phyloP scores from a whole-genome alignment of 1,140 invertebrate species.

The Nomia melanderi region DNA sequence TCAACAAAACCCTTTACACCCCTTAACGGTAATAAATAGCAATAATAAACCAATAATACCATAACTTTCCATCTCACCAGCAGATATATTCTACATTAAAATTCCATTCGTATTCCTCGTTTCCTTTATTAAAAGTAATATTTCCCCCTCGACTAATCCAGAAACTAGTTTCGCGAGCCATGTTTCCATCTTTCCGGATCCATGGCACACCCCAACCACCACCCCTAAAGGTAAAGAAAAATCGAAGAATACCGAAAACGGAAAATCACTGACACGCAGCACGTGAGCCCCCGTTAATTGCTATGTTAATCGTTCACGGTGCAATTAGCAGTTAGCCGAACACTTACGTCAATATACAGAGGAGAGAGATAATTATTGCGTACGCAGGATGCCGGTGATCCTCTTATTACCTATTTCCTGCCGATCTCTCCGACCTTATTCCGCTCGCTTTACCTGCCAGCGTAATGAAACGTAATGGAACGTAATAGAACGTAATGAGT shows the following conservation, averaged over 20 bases:
- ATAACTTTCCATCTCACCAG: no score
- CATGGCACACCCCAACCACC: neutral
- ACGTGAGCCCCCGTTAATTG: constrained; percentile 27
- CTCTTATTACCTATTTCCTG: constrained; percentile 60
- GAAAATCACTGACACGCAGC: neutral
- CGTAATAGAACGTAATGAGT: constrained; percentile 61
- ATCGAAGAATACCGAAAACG: neutral
- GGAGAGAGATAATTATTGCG: constrained; percentile 49
- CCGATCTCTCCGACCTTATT: constrained; percentile 49
- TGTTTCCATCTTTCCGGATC: neutral
- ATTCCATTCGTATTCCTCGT: no score
- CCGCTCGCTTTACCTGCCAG: constrained; percentile 39
- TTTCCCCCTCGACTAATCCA: no score
- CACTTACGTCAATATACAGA: constrained; percentile 15
- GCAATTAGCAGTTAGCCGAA: constrained; percentile 42
- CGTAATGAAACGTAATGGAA: constrained; percentile 62
- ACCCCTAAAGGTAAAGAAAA: neutral
- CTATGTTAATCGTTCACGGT: constrained; percentile 28
- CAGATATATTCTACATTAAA: no score
- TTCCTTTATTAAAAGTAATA: no score
- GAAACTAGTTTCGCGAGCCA: no score
- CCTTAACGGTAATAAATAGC: no score
- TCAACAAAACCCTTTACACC: no score
- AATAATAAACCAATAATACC: no score
- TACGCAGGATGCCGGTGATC: constrained; percentile 46